Percentiles rank a stretch among this genome's conserved stretches.
phyloP scores from a whole-genome alignment of 2,888 invertebrate species.

The Acronicta alni region DNA sequence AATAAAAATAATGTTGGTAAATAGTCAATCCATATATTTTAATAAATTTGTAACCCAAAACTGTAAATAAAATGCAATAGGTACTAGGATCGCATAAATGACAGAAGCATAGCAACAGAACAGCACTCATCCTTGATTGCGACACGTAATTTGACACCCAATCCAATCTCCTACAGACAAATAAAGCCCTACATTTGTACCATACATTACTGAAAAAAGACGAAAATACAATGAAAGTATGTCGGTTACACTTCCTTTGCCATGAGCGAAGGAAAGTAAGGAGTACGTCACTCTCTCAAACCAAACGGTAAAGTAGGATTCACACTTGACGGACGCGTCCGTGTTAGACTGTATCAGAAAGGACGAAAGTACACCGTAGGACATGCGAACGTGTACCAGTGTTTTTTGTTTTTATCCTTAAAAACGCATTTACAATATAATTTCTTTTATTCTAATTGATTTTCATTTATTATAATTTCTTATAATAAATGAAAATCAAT shows the following conservation, averaged over 20 bases:
- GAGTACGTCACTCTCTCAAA: slow-evolving; percentile 59
- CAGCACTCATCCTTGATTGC: slow-evolving; percentile 43
- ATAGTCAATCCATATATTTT: no score
- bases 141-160: slow-evolving; percentile 43
- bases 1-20: no score
- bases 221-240: slow-evolving; percentile 59
- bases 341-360: neutral
- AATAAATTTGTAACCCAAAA: no score
- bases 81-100: slow-evolving; percentile 6
- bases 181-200: slow-evolving; percentile 16
- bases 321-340: neutral
- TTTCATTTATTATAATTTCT: no score
- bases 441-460: no score
- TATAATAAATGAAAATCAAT: no score
- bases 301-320: slow-evolving; percentile 56
- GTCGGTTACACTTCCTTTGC: slow-evolving; percentile 57
- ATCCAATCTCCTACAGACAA: slow-evolving; percentile 22
- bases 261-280: slow-evolving; percentile 45
- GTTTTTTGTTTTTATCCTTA: neutral
- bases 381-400: neutral
- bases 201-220: slow-evolving; percentile 46
- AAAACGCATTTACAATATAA: neutral
- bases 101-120: slow-evolving; percentile 21
- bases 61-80: neutral
- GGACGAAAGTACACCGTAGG: neutral